Evolutionary conservation across 2,113 vertebrate species (phyloP), one percentile per base, ranked within the genome.

Genomic region (Dendrocopos noguchii): DNA sequence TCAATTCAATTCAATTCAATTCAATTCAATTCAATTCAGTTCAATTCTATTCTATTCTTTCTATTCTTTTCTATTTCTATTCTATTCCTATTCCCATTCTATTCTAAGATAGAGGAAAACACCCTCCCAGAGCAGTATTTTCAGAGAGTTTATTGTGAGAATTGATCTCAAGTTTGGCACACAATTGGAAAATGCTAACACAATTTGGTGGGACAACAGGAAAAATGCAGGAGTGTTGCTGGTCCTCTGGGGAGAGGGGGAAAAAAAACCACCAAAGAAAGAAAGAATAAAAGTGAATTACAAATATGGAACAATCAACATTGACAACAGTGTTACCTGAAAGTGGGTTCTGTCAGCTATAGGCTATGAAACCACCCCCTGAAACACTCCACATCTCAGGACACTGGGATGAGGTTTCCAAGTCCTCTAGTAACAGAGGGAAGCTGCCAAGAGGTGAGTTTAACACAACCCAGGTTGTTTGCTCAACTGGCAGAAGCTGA

Each of bases 81-180:
- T 39, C 36, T 39, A 39, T 4, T 39, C 9, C 36, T 39, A 39
- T 39, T 39, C 39, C 11, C 10, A 36, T 8, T 36, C 36, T 36
- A 36, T 39, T 39, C 39, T 12, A 39, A 39, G 33, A 55, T 10
- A 64, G 0, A 91, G 56, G 44, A 84, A 66, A 87, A 66, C 29
- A 85, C 3, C 25, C 10, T 63, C 71, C 60, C 24, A 82, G 46
- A 79, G 4, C 36, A 74, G 34, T 77, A 74, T 67, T 93, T 95
- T 93, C 60, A 82, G 60, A 86, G 50, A 87, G 20, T 96, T 96
- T 95, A 96, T 96, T 92, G 87, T 64, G 76, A 60, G 92, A 94
- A 9, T 70, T 68, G 39, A 60, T 63, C 87, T 91, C 36, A 59
- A 44, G 66, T 89, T 95, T 95, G 92, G 93, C 93, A 96, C 92